Conservation (phyloP, 2,797 vertebrate genomes). For the Kryptolebias ocellatus region DNA sequence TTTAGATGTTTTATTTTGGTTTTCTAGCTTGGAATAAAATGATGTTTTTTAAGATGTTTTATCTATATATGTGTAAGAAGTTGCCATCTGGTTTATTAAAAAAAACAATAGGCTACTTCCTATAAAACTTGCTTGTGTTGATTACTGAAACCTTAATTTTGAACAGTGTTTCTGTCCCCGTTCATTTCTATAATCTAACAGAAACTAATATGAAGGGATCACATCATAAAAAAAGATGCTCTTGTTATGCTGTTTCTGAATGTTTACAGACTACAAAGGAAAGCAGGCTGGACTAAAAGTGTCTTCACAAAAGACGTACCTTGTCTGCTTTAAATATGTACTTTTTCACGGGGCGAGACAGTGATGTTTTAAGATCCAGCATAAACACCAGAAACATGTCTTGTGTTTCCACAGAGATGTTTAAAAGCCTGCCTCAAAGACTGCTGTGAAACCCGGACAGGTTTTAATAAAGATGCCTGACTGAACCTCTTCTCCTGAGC, state of each 20-base stretch:
- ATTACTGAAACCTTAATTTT: neutral
- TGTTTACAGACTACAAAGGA: no score
- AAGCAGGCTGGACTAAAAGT: neutral
- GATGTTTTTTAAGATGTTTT: no score
- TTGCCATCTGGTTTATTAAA: no score
- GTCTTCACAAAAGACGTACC: neutral
- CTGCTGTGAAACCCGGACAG: neutral
- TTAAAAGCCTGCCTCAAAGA: neutral
- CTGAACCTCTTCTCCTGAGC: neutral
- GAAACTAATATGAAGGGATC: neutral
- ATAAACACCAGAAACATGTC: neutral
- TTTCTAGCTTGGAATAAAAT: no score
- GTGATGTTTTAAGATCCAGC: neutral
- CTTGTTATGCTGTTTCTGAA: no score
- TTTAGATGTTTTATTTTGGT: no score
- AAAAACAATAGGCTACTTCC: no score
- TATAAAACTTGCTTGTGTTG: neutral
- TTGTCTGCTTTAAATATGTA: conserved; percentile 3
- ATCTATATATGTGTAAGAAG: no score
- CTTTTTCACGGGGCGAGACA: neutral
- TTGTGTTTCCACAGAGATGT: neutral
- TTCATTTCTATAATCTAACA: conserved; percentile 2
- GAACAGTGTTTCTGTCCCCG: neutral
- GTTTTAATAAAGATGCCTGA: neutral
- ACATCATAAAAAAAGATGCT: neutral